Conservation (phyloP, 2,113 vertebrate species). For the Bubo blakistoni region DNA sequence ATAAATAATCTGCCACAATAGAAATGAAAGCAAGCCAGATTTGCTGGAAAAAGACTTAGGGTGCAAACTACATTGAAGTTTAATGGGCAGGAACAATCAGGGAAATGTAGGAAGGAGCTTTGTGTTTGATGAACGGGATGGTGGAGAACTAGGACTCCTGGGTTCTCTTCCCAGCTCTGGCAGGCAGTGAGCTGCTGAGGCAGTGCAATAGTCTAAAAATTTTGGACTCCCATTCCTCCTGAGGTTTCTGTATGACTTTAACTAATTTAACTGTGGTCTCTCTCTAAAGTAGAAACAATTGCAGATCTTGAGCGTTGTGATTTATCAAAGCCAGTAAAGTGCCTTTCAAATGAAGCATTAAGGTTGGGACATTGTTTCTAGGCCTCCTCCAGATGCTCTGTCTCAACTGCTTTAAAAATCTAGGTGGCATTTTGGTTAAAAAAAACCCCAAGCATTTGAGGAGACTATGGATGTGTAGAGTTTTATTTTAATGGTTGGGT, state of each 20-base stretch:
- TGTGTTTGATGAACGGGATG: neutral
- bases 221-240: neutral
- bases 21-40: neutral
- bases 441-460: too few species aligned
- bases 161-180: neutral
- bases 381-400: neutral
- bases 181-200: neutral
- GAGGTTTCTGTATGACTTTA: neutral
- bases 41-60: neutral
- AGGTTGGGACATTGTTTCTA: neutral
- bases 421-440: neutral
- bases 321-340: neutral
- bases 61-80: neutral
- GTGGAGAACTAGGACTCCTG: neutral
- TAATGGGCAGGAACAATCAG: neutral
- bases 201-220: neutral
- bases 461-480: neutral
- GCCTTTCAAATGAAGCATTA: neutral
- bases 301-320: neutral
- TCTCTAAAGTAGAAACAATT: neutral
- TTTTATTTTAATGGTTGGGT: neutral
- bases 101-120: neutral
- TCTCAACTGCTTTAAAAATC: neutral
- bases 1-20: neutral
- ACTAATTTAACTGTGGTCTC: neutral